phyloP scores from a whole-genome alignment of 37 sponge, comb jelly and placozoan genomes.

The Dysidea cf. avara region DNA sequence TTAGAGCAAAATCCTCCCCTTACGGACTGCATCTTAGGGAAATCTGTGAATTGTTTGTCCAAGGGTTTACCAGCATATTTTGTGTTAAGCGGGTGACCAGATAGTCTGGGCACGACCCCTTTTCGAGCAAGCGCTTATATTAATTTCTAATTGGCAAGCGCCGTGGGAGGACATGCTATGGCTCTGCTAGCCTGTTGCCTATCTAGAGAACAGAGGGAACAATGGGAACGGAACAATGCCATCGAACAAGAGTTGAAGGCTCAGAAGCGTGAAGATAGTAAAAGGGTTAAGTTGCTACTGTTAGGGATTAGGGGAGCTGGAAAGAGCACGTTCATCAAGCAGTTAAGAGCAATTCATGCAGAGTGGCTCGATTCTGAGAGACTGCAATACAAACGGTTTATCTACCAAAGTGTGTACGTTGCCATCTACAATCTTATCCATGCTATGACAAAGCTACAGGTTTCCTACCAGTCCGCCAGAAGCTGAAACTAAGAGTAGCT shows the following conservation, averaged over 20 bases:
- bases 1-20: too few relatives aligned
- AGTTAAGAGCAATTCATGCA: conserved; percentile 93
- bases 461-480: conserved; percentile 9
- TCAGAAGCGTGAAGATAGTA: conserved; percentile 61
- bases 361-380: conserved; percentile 81
- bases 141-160: too few relatives aligned
- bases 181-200: background rate
- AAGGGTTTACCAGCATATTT: too few relatives aligned
- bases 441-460: conserved; percentile 52
- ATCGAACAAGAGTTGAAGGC: conserved; percentile 76
- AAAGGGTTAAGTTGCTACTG: conserved; percentile 87
- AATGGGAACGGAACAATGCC: conserved; percentile 58
- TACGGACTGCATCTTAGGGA: too few relatives aligned
- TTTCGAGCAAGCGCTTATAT: too few relatives aligned
- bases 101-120: too few relatives aligned
- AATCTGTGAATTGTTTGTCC: too few relatives aligned
- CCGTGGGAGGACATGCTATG: too few relatives aligned
- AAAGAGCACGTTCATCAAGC: conserved; percentile 98
- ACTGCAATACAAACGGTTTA: conserved; percentile 49
- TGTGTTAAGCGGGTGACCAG: too few relatives aligned
- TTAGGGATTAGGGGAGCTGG: conserved; percentile 96
- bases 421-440: conserved; percentile 28
- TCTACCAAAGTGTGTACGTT: conserved; percentile 84
- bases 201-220: conserved; percentile 61
- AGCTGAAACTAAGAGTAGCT: background rate